Conservation (phyloP, 2,797 vertebrate genomes). For the Bucorvus abyssinicus region DNA sequence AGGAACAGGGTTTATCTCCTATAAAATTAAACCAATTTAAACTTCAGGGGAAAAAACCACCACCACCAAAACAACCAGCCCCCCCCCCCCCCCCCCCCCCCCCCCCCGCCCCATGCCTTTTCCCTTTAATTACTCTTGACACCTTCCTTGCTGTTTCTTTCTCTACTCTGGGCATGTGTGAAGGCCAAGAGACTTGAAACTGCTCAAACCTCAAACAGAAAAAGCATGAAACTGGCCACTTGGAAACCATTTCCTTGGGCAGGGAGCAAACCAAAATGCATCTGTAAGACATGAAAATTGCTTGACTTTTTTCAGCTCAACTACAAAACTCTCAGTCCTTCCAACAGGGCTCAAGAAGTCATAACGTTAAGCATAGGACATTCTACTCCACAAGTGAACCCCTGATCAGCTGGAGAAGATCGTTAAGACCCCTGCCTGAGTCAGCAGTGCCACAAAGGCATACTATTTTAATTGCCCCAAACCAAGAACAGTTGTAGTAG, state of each 20-base stretch:
- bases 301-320: neutral
- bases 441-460: neutral
- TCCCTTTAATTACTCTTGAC: neutral
- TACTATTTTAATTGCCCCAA: neutral
- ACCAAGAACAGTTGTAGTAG: constrained; percentile 4
- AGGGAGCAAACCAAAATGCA: neutral
- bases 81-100: accelerated
- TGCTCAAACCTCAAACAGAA: neutral
- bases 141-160: neutral
- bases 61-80: neutral
- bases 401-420: neutral
- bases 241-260: neutral
- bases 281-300: neutral
- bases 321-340: neutral
- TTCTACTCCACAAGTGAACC: neutral
- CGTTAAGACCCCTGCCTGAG: neutral
- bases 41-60: neutral
- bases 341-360: neutral
- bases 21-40: neutral
- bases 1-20: neutral
- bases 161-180: neutral
- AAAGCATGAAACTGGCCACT: neutral
- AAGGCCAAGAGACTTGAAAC: neutral
- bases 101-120: neutral
- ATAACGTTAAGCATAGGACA: neutral